These are phyloP conservation scores for Melanotaenia boesemani DNA, from an alignment of 2,797 vertebrate species.

Conservation along the genomic window DNA sequence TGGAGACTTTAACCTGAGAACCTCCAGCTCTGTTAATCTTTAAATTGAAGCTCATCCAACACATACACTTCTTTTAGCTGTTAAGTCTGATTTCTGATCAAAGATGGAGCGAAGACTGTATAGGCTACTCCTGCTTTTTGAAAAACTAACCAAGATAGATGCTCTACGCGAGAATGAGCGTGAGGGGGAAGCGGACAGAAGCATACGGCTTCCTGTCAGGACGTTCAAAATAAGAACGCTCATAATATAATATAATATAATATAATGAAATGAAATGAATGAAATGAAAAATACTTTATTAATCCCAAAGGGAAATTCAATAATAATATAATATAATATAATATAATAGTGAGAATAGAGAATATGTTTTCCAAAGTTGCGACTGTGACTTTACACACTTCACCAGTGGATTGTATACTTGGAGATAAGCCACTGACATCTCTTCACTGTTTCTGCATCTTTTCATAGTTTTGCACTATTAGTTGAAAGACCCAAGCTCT, in stretches of 20 bases:
- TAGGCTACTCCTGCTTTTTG: not conserved
- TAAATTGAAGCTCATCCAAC: constrained; percentile 1
- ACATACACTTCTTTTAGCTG: not conserved
- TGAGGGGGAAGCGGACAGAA: not conserved
- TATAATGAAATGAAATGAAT: no score
- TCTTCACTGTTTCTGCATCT: no score
- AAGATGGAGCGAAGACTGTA: not conserved
- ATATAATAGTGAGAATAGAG: no score
- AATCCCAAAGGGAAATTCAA: no score
- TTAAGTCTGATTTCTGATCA: not conserved
- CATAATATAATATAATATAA: not conserved
- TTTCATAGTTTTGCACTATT: no score
- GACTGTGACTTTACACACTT: no score
- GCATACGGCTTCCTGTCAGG: constrained; percentile 11
- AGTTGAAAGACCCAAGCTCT: no score
- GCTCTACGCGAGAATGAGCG: not conserved
- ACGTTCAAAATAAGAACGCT: constrained; percentile 59
- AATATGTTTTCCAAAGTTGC: no score
- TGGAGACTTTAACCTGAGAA: not conserved
- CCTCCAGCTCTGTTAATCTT: not conserved
- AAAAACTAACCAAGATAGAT: constrained; percentile 5
- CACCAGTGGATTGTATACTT: no score
- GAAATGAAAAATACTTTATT: no score
- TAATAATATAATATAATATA: no score
- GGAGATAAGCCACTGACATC: no score